Evolutionary conservation across 2,888 invertebrate species (phyloP), one percentile per base, ranked within the genome.

Genomic region (Scrobipalpa atriplicella): DNA sequence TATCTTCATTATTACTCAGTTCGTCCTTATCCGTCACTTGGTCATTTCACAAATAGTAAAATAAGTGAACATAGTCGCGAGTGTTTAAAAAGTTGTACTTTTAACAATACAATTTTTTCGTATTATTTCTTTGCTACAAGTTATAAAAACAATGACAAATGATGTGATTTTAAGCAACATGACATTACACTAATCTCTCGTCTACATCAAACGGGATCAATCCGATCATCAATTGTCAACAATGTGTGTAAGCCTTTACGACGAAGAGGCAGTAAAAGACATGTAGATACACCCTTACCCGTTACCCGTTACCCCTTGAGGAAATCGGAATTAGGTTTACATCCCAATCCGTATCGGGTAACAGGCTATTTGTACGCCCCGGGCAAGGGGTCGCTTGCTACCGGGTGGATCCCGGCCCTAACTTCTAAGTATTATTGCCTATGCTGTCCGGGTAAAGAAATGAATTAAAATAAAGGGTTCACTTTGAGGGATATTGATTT

Each of bases 341-440:
- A 52, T 63, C 52, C 63, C 63, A 63, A 63, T 63, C 51, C 89
- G 86, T 92, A 90, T 91, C 63, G 63, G 36, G 52, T 63, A 63
- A 63, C 63, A 52, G 63, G n/a, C 63, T 63, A 63, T 63, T 63
- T 63, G 63, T 63, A 74, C 80, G 79, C 78, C 78, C 74, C 73
- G 82, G 82, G 79, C 74, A 69, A 69, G 75, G 74, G 78, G 76
- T 73, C 70, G 52, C 41, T 41, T 41, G 41, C 71, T 61, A 39
- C 61, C 61, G 62, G 62, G 61, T 56, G 62, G 72, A 73, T 74
- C 72, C n/a, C 62, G 18, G 62, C 62, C 62, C 62, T 62, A 62
- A 51, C 38, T 74, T 77, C 76, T 82, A 78, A 83, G 81, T 77
- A 78, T 84, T 86, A 84, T 85, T 82, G 80, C 75, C 80, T 75